Evolutionary conservation across 2,888 invertebrate species (phyloP), one percentile per base, ranked within the genome.

Genomic region (Nineta flava): DNA sequence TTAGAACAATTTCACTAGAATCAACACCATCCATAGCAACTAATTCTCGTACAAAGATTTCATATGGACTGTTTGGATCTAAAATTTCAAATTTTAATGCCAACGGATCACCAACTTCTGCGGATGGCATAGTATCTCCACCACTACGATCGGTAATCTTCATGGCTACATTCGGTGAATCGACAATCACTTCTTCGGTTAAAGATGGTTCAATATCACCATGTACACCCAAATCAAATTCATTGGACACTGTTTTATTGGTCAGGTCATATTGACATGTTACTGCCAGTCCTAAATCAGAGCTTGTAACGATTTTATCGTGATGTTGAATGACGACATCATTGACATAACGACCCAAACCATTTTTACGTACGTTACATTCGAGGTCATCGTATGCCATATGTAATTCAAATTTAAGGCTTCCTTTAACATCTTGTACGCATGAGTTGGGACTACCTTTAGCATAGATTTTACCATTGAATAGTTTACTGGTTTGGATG

Each of bases 321-420:
- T 94, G 93, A 70, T 93, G 92, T 65, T 94, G 93, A 60, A 94
- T 91, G 50, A 93, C 87, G 54, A 91, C 90, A 68, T 93, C 93
- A 67, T 91, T 93, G 62, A 90, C 76, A 64, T 87, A 88, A 70
- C 83, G 77, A 56, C 91, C 91, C 53, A 86, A 76, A 51, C 87
- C 86, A 62, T 88, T 88, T 64, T 91, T 87, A 60, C 87, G 82
- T 46, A 93, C 91, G 66, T 91, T 91, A 66, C 93, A 93, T 65
- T 92, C 91, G 54, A 93, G 75, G 65, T 93, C 88, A 65, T 87
- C 87, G 70, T 91, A 93, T 48, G 84, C 84, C 87, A 94, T 91
- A 58, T 82, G 83, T 57, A 94, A 73, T 66, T 92, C 90, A 64
- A 94, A 94, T 67, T 92, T 90, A 53, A 93, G 71, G 54, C 87